Conservation (phyloP, 2,888 invertebrate species). For the Ferrisia virgata region DNA sequence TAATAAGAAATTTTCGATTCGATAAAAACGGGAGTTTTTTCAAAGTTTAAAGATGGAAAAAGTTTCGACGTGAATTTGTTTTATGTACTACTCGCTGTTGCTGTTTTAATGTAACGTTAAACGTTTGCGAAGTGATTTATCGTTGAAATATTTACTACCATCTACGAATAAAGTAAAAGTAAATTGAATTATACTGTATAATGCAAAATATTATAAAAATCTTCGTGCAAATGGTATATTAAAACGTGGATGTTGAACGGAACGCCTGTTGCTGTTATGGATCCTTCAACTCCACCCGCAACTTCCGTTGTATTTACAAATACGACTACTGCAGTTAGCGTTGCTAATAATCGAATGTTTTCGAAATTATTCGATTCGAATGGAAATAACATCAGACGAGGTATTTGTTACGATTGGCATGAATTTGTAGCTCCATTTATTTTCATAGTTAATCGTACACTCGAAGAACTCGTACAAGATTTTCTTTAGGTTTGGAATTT, state of each 20-base stretch:
- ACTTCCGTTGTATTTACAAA: not conserved
- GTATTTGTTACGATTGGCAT: conserved; percentile 19
- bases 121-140: not conserved
- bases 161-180: not conserved
- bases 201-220: not conserved
- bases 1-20: no score
- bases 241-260: not conserved
- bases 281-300: conserved; percentile 19
- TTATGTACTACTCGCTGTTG: no score
- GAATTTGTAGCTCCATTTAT: not conserved
- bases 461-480: not conserved
- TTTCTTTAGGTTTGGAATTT: not conserved
- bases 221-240: not conserved
- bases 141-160: not conserved
- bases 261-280: conserved; percentile 14
- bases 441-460: not conserved
- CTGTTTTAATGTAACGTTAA: no score
- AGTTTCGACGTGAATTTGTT: not conserved
- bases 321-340: not conserved
- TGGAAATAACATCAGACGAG: conserved; percentile 6
- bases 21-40: no score
- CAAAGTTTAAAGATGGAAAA: not conserved
- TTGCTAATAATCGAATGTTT: conserved; percentile 31
- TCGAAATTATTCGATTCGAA: conserved; percentile 28
- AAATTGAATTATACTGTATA: not conserved